Conservation (phyloP, 2,113 vertebrate genomes). For the Synodontis membranacea region DNA sequence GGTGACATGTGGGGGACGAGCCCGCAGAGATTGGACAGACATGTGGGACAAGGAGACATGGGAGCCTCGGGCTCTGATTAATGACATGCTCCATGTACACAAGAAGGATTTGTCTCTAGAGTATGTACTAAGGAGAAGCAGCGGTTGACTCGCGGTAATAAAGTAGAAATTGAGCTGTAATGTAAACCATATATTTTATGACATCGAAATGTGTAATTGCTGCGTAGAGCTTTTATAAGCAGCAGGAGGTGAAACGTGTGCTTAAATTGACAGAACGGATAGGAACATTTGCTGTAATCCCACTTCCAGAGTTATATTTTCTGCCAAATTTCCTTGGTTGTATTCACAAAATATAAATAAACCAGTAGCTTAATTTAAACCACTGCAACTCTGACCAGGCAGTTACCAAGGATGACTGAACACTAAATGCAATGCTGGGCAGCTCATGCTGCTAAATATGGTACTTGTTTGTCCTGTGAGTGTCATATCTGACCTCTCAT, state of each 20-base stretch:
- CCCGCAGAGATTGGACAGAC: slow-evolving; percentile 59
- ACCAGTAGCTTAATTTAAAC: background rate
- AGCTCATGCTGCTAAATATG: background rate
- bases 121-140: slow-evolving; percentile 33
- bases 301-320: background rate
- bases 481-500: background rate
- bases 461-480: background rate
- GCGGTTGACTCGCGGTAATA: slow-evolving; percentile 35
- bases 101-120: slow-evolving; percentile 44
- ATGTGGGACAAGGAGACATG: slow-evolving; percentile 51
- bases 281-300: background rate
- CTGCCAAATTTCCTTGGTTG: background rate
- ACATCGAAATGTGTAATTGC: slow-evolving; percentile 21
- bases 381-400: background rate
- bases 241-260: background rate
- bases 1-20: slow-evolving; percentile 62
- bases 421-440: background rate
- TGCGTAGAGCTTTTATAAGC: background rate
- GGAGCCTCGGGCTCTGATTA: slow-evolving; percentile 56
- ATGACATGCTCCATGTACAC: slow-evolving; percentile 45
- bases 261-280: background rate
- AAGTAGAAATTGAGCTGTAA: slow-evolving; percentile 42
- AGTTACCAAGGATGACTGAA: background rate
- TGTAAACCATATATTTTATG: slow-evolving; percentile 30
- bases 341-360: background rate